These are phyloP conservation scores for Crypturellus undulatus DNA, from an alignment of 2,113 vertebrate genomes.

Conservation along the genomic window DNA sequence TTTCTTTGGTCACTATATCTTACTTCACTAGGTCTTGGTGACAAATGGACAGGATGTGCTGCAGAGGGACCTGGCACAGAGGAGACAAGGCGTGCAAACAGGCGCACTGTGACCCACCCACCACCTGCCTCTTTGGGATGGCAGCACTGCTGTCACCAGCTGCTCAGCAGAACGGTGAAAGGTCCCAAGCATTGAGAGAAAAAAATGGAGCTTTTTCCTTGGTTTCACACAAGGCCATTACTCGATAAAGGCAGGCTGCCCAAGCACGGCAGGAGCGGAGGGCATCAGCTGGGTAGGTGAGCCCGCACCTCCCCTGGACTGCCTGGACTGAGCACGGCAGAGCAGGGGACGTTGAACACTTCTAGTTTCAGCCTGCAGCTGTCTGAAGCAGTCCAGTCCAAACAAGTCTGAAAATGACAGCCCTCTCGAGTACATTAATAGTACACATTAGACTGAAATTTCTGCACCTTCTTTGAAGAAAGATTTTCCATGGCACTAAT, in stretches of 20 bases:
- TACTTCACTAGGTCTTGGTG: conserved; percentile 12
- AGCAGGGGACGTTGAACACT: background rate
- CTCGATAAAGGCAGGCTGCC: background rate
- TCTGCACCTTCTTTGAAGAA: background rate
- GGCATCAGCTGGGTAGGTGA: background rate
- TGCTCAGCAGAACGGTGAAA: background rate
- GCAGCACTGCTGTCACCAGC: background rate
- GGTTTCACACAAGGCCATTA: background rate
- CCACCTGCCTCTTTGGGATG: background rate
- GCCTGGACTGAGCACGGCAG: background rate
- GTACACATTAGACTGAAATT: conserved; percentile 5
- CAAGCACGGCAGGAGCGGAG: background rate
- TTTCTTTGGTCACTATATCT: conserved; percentile 52
- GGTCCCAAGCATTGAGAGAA: background rate
- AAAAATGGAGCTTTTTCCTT: background rate
- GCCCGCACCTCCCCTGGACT: background rate
- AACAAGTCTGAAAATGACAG: conserved; percentile 25
- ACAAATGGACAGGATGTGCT: conserved; percentile 17
- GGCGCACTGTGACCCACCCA: background rate
- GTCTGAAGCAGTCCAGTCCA: background rate
- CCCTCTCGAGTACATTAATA: background rate
- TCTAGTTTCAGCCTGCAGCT: background rate
- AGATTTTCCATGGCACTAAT: background rate
- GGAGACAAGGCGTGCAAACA: background rate
- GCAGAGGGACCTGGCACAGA: background rate